A percentile compares a stretch with the other conserved stretches of the same genome.
Conservation (phyloP, 2,113 vertebrate genomes). For the Carollia perspicillata region DNA sequence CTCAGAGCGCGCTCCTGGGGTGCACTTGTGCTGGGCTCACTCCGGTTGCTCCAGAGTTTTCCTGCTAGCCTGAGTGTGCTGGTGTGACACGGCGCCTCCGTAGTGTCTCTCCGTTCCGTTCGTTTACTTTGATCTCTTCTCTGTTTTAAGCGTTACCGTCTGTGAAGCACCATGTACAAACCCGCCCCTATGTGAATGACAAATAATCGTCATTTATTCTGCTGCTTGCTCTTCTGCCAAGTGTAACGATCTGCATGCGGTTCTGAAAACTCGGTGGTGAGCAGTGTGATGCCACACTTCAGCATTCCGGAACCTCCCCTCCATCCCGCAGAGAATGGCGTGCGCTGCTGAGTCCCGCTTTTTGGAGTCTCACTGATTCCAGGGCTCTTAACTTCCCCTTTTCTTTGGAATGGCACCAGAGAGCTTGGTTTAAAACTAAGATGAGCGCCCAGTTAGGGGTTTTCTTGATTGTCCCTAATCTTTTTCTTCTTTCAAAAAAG, state of each 20-base stretch:
- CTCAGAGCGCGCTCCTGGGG: not conserved
- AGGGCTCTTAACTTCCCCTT: not conserved
- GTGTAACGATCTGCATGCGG: not conserved
- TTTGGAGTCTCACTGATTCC: not conserved
- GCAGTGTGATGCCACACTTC: not conserved
- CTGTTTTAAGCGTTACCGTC: conserved; percentile 64
- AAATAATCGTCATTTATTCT: conserved; percentile 58
- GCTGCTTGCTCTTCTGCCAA: conserved; percentile 52
- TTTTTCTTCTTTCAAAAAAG: not conserved
- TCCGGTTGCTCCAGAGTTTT: not conserved
- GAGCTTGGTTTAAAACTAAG: not conserved
- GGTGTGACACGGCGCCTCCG: not conserved
- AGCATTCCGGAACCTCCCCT: not conserved
- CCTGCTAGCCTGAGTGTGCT: not conserved
- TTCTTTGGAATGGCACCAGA: not conserved
- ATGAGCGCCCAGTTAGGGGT: not conserved
- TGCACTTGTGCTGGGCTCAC: not conserved
- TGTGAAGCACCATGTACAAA: conserved; percentile 37
- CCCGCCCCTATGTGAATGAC: conserved; percentile 21
- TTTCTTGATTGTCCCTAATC: not conserved
- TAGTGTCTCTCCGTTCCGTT: conserved; percentile 20
- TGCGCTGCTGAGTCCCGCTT: not conserved
- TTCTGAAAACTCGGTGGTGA: not conserved
- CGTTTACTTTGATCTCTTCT: conserved; percentile 57
- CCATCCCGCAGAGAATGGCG: not conserved